These are phyloP conservation scores for Hoplostethus mediterraneus DNA, from an alignment of 2,797 vertebrate genomes.

Conservation along the genomic window DNA sequence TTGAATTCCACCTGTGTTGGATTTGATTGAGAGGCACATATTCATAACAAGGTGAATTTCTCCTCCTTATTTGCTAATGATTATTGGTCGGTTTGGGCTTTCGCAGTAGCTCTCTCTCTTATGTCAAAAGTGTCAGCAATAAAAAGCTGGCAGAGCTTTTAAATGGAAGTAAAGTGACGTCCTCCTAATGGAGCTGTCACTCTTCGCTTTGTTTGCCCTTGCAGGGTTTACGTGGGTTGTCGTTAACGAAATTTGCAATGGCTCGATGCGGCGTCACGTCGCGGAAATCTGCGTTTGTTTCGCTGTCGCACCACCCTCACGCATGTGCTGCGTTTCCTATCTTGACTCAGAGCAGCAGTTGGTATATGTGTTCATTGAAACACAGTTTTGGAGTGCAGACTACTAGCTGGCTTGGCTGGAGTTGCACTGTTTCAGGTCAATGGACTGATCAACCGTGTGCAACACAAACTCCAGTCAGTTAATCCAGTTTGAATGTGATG, in stretches of 20 bases:
- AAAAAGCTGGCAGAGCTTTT: neutral
- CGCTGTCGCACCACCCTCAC: neutral
- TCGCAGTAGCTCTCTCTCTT: neutral
- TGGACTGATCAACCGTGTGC: neutral
- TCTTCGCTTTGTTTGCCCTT: conserved; percentile 7
- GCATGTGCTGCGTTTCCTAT: neutral
- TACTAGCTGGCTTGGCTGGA: too few relatives aligned
- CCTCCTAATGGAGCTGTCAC: conserved; percentile 16
- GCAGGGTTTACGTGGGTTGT: conserved; percentile 17
- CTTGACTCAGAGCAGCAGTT: neutral
- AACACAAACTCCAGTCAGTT: neutral
- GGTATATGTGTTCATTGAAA: neutral
- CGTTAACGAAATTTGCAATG: neutral
- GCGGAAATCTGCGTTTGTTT: neutral
- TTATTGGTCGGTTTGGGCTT: neutral
- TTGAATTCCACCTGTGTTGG: neutral
- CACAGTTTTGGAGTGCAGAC: neutral
- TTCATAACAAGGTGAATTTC: neutral
- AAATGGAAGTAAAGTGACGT: conserved; percentile 5
- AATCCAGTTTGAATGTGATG: neutral
- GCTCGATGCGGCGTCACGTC: neutral
- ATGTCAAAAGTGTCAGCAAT: neutral
- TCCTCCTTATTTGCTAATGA: neutral
- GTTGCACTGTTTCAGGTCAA: conserved; percentile 1
- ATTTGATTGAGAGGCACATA: neutral